These are phyloP conservation scores for Anthrax anthrax DNA, from an alignment of 2,888 invertebrate species.

Conservation along the genomic window DNA sequence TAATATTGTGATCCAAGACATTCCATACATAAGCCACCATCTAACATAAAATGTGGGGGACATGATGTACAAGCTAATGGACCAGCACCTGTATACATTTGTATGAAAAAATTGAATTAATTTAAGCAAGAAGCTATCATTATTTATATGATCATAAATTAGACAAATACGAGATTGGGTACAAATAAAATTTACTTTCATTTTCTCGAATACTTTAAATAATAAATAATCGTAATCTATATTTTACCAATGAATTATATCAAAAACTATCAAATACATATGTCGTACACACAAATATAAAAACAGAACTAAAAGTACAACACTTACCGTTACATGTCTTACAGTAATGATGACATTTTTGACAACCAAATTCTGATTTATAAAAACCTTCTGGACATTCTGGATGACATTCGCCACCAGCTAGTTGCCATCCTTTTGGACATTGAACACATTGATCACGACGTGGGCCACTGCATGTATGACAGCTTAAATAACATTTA, in stretches of 20 bases:
- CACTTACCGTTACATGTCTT: conserved; percentile 64
- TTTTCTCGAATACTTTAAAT: no score
- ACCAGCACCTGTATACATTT: conserved; percentile 42
- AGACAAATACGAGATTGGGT: no score
- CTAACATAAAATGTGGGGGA: conserved; percentile 55
- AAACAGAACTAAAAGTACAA: neutral
- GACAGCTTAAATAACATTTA: conserved; percentile 71
- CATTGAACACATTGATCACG: conserved; percentile 76
- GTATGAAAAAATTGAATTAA: no score
- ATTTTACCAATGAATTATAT: no score
- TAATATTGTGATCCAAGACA: conserved; percentile 61
- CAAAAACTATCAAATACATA: no score
- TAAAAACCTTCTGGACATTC: conserved; percentile 80
- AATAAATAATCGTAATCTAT: no score
- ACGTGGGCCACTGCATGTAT: conserved; percentile 71
- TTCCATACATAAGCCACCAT: conserved; percentile 61
- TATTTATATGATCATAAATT: no score
- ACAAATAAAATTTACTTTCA: no score
- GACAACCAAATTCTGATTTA: conserved; percentile 66
- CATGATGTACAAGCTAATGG: conserved; percentile 61
- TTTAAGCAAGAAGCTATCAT: no score
- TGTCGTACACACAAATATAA: neutral
- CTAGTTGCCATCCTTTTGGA: conserved; percentile 63
- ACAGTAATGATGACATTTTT: conserved; percentile 80
- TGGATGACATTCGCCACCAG: conserved; percentile 71